phyloP scores from a whole-genome alignment of 2,113 vertebrate species.

The Excalfactoria chinensis region DNA sequence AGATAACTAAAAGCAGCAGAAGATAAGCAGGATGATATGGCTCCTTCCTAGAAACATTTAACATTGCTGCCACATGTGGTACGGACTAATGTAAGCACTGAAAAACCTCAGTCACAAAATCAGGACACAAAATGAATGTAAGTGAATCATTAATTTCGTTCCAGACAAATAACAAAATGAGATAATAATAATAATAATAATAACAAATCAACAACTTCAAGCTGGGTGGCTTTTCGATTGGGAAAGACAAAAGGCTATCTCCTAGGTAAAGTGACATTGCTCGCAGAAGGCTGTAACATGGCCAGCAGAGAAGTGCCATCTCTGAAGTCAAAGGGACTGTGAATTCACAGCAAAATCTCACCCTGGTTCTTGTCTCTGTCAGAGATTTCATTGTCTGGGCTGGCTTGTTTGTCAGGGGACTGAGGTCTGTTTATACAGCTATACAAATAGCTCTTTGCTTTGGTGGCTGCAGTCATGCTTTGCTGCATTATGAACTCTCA shows the following conservation, averaged over 20 bases:
- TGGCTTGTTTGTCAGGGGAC: not conserved
- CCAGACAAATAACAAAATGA: not conserved
- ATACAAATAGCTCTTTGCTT: not conserved
- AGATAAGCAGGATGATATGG: not conserved
- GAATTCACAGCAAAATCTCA: not conserved
- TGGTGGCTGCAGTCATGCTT: not conserved
- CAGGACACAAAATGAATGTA: not conserved
- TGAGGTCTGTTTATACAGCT: conserved; percentile 3
- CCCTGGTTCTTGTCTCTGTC: not conserved
- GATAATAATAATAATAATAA: not conserved
- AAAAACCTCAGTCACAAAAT: not conserved
- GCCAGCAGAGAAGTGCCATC: not conserved
- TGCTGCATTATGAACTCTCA: not conserved
- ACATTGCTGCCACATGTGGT: not conserved
- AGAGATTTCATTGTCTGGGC: not conserved
- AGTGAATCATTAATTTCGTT: not conserved
- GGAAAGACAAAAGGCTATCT: not conserved
- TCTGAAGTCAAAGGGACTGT: not conserved
- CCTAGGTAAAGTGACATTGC: not conserved
- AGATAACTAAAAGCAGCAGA: not conserved
- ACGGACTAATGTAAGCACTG: not conserved
- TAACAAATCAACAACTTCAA: too few relatives aligned
- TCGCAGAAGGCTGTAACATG: not conserved
- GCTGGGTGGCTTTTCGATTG: not conserved
- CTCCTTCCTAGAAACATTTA: not conserved